A percentile compares a stretch with the other conserved stretches of the same genome.
phyloP scores from a whole-genome alignment of 2,113 vertebrate genomes.

The Hyaena hyaena region DNA sequence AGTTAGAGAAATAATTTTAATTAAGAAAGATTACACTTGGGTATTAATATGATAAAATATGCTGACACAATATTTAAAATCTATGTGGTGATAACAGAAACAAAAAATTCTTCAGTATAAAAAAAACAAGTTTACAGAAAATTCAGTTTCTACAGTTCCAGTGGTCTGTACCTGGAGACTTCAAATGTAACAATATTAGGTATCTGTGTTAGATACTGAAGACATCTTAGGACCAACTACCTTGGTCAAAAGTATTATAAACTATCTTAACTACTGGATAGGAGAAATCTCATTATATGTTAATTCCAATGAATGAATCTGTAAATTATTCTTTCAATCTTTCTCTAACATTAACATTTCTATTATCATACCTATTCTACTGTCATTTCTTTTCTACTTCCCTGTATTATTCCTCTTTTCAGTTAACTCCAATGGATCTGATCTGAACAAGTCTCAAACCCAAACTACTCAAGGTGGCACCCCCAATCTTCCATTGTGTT shows the following conservation, averaged over 20 bases:
- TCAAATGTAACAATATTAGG: slow-evolving; percentile 20
- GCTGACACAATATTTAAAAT: slow-evolving; percentile 52
- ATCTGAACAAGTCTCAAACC: background rate
- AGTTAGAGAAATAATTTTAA: slow-evolving; percentile 64
- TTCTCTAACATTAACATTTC: background rate
- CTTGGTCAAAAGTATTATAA: slow-evolving; percentile 43
- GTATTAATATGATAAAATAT: slow-evolving; percentile 66
- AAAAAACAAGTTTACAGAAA: slow-evolving; percentile 38
- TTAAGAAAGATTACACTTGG: slow-evolving; percentile 62
- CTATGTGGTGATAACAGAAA: slow-evolving; percentile 39
- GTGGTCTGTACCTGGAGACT: background rate
- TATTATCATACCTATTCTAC: background rate
- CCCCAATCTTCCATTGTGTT: background rate
- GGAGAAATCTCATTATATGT: background rate
- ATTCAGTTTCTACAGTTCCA: background rate
- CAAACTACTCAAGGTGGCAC: background rate
- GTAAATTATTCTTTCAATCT: background rate
- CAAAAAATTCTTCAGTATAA: slow-evolving; percentile 40
- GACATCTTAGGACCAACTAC: background rate
- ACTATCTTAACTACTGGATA: background rate
- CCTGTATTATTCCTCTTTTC: background rate
- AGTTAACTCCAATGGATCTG: background rate
- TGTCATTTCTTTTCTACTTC: slow-evolving; percentile 3
- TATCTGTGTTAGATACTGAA: background rate
- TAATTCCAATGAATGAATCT: background rate